Percentiles rank a stretch among this genome's conserved stretches.
These are phyloP conservation scores for Brachyhypopomus occidentalis DNA, from an alignment of 2,113 vertebrate species.

Conservation along the genomic window DNA sequence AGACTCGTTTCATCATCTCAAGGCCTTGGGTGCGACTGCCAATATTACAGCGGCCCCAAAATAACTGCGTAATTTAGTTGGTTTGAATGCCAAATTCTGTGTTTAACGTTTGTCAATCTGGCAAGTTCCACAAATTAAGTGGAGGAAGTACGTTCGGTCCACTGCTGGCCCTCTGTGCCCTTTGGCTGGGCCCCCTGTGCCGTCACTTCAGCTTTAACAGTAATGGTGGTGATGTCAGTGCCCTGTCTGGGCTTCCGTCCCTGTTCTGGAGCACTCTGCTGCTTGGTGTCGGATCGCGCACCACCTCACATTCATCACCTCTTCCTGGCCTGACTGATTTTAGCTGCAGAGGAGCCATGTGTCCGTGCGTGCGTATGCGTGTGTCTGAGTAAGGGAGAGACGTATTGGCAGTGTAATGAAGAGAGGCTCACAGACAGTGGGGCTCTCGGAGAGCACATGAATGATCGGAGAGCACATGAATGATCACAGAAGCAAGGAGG, in stretches of 20 bases:
- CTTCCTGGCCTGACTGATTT: slow-evolving; percentile 33
- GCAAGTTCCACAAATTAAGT: not conserved
- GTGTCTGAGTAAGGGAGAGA: not conserved
- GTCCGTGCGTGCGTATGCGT: not conserved
- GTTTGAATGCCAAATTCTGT: not conserved
- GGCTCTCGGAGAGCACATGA: slow-evolving; percentile 8
- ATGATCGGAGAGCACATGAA: slow-evolving; percentile 17
- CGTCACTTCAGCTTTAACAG: slow-evolving; percentile 21
- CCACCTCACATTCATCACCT: slow-evolving; percentile 33
- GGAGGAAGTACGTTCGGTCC: not conserved
- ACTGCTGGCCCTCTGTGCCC: not conserved
- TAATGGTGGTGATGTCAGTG: slow-evolving; percentile 43
- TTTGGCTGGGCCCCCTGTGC: not conserved
- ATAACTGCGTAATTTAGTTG: not conserved
- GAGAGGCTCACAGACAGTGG: not conserved
- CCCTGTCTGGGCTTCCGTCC: slow-evolving; percentile 4
- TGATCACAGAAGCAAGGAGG: not conserved
- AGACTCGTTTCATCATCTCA: not conserved
- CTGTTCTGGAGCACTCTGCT: slow-evolving; percentile 22
- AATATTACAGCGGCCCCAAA: not conserved
- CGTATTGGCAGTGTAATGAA: not conserved
- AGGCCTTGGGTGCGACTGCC: not conserved
- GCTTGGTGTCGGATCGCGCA: slow-evolving; percentile 31
- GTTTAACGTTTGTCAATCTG: not conserved
- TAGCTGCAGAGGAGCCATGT: slow-evolving; percentile 30